Base-by-base conservation (phyloP, 2,888 invertebrate genomes). In the Carpatolechia fugitivella region DNA sequence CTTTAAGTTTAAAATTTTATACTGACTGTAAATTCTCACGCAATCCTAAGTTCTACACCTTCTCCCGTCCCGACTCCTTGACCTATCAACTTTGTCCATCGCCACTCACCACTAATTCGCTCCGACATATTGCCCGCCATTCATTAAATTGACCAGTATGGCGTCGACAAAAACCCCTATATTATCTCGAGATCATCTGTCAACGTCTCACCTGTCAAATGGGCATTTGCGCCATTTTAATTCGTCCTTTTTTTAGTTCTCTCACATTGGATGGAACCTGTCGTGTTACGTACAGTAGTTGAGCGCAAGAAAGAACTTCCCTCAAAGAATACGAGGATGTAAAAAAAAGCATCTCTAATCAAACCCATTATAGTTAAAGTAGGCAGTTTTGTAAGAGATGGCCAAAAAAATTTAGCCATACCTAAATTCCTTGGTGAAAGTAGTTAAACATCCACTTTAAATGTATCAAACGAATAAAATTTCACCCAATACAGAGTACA, bases 221-320 rank as follows among this genome's bases (percentile, higher is more conserved):
- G 47, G 31, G 47, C 31, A 48, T 48, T 48, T 31, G 31, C 14
- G 47, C 16, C 24, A 48, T 48, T 48, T 49, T 49, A 35, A 35
- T 35, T 31, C 31, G n/a, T 1, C 20, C 20, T 44, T 44, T 44
- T 44, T 14, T 1, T 6, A 13, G 14, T 16, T 3, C 6, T n/a
- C 13, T n/a, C 8, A 8, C 16, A 24, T 24, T 4, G 24, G n/a
- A n/a, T 36, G 36, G 13, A 36, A 36, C 36, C n/a, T 13, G 13
- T n/a, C 36, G 36, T 5, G 31, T 31, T 31, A 11, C 11, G 1
- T 1, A 7, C 31, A 31, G 31, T 31, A n/a, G 31, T 3, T 1
- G 31, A 11, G 31, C 11, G 31, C n/a, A n/a, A n/a, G n/a, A n/a
- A n/a, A n/a, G n/a, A n/a, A n/a, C n/a, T n/a, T n/a, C n/a, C n/a